phyloP scores from a whole-genome alignment of 2,797 vertebrate species.

The Enteromius radiatus region DNA sequence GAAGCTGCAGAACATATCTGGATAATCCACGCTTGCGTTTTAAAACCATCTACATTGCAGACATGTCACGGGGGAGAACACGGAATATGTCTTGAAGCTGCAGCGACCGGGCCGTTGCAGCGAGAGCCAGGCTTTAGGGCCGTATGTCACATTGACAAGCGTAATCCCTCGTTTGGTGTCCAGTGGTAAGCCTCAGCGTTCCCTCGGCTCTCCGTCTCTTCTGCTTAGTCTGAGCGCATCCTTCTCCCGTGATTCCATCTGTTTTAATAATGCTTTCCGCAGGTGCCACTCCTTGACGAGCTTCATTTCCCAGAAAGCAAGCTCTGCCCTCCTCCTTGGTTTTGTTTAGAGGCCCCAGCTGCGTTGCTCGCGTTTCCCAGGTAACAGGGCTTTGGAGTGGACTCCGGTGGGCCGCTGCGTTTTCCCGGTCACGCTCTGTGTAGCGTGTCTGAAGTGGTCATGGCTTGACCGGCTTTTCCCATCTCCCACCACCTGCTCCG shows the following conservation, averaged over 20 bases:
- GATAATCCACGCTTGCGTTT: slow-evolving; percentile 37
- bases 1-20: slow-evolving; percentile 50
- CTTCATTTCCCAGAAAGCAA: slow-evolving; percentile 53
- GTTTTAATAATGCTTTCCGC: slow-evolving; percentile 54
- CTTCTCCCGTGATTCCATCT: slow-evolving; percentile 46
- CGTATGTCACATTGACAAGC: slow-evolving; percentile 58
- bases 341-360: slow-evolving; percentile 47
- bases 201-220: slow-evolving; percentile 23
- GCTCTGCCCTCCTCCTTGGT: slow-evolving; percentile 31
- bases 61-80: slow-evolving; percentile 33
- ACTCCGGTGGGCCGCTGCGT: slow-evolving; percentile 11
- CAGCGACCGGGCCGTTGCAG: slow-evolving; percentile 9
- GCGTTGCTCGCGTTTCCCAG: slow-evolving; percentile 50
- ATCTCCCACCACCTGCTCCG: slow-evolving; percentile 20
- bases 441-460: slow-evolving; percentile 49
- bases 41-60: slow-evolving; percentile 41
- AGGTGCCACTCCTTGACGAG: slow-evolving; percentile 50
- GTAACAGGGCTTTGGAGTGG: slow-evolving; percentile 41
- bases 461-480: slow-evolving; percentile 36
- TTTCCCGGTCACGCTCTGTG: slow-evolving; percentile 48
- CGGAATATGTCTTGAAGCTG: slow-evolving; percentile 32
- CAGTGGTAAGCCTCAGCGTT: slow-evolving; percentile 50
- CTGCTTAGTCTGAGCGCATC: slow-evolving; percentile 33
- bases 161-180: slow-evolving; percentile 57
- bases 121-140: slow-evolving; percentile 44